Evolutionary conservation across 2,888 invertebrate genomes (phyloP).

Genomic region (Phaonia tiefii): DNA sequence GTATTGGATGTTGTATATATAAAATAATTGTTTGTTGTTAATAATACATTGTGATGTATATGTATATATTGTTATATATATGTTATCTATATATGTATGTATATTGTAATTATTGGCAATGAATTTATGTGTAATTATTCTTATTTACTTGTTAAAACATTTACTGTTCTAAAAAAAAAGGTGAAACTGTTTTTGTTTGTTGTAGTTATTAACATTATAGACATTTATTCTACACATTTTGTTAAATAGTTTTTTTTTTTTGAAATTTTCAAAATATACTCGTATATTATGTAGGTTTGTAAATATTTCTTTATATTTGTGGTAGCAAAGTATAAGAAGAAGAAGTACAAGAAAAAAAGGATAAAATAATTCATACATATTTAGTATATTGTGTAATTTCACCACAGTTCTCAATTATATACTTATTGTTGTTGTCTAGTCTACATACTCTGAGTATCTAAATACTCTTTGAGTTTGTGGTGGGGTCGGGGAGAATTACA

Average conservation of each 20-base stretch:
- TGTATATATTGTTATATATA: too few relatives aligned
- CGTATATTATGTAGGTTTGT: slow-evolving; percentile 13
- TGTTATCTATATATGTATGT: slow-evolving; percentile 43
- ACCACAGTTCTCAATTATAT: slow-evolving; percentile 53
- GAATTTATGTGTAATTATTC: slow-evolving; percentile 49
- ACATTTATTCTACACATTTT: slow-evolving; percentile 60
- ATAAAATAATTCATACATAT: slow-evolving; percentile 7
- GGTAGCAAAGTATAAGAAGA: slow-evolving; percentile 12
- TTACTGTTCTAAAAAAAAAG: slow-evolving; percentile 51
- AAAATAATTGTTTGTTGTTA: slow-evolving; percentile 61
- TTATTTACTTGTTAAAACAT: slow-evolving; percentile 38
- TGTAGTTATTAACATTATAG: slow-evolving; percentile 44
- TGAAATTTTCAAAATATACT: background rate
- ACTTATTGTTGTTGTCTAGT: slow-evolving; percentile 20
- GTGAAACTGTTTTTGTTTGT: background rate
- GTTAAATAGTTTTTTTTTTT: too few relatives aligned
- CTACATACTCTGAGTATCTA: slow-evolving; percentile 12
- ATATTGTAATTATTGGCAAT: slow-evolving; percentile 63
- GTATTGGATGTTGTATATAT: slow-evolving; percentile 53
- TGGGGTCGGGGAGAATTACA: slow-evolving; percentile 55
- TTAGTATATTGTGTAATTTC: slow-evolving; percentile 24
- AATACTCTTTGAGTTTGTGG: background rate
- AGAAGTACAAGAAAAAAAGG: slow-evolving; percentile 22
- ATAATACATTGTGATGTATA: slow-evolving; percentile 10
- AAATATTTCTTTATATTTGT: background rate